A percentile compares a stretch with the other conserved stretches of the same genome.
Conservation (phyloP, 2,888 invertebrate species). For the Pharmacophagus antenor region DNA sequence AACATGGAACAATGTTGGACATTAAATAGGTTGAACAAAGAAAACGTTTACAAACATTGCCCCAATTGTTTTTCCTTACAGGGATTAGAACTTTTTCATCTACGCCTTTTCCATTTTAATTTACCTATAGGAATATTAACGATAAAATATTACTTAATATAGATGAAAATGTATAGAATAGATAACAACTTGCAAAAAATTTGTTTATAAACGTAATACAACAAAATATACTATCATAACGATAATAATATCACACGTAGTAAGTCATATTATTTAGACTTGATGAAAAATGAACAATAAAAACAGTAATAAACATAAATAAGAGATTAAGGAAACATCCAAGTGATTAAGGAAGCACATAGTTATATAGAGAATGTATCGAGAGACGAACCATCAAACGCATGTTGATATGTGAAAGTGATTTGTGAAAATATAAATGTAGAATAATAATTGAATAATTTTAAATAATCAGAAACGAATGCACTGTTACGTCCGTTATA, state of each 20-base stretch:
- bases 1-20: slow-evolving; percentile 28
- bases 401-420: too few relatives aligned
- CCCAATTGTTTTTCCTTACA: slow-evolving; percentile 3
- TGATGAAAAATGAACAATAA: not conserved
- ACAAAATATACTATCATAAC: too few relatives aligned
- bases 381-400: not conserved
- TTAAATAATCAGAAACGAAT: too few relatives aligned
- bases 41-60: slow-evolving; percentile 26
- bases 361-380: too few relatives aligned
- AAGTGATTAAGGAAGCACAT: not conserved
- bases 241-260: too few relatives aligned
- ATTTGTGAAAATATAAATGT: too few relatives aligned
- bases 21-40: slow-evolving; percentile 25
- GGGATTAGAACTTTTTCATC: slow-evolving; percentile 16
- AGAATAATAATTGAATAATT: too few relatives aligned
- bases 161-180: not conserved
- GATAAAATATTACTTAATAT: not conserved
- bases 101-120: not conserved
- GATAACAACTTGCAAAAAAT: not conserved
- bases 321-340: not conserved
- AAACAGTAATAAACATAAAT: not conserved
- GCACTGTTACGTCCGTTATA: too few relatives aligned
- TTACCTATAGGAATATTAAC: too few relatives aligned
- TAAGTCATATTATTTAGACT: too few relatives aligned
- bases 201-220: not conserved